phyloP scores from a whole-genome alignment of 92 coral and sea anemone species.

The Phenganax stokvisi region DNA sequence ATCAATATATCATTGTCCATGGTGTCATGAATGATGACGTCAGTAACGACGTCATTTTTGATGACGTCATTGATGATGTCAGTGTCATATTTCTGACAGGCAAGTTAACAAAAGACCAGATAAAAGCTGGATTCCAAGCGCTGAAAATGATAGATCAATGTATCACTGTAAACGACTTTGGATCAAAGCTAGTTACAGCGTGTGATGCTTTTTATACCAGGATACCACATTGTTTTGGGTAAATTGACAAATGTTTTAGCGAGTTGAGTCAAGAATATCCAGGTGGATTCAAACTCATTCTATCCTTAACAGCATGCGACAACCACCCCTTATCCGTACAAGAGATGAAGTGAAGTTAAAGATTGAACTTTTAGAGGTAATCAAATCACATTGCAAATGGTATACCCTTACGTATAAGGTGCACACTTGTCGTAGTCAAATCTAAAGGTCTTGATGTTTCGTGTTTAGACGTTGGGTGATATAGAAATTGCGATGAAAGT shows the following conservation, averaged over 20 bases:
- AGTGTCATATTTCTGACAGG: slow-evolving; percentile 45
- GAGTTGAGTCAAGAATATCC: background rate
- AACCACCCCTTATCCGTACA: slow-evolving; percentile 85
- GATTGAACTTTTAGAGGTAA: slow-evolving; percentile 77
- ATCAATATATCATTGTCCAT: no score
- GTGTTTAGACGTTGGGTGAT: slow-evolving; percentile 82
- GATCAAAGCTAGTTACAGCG: slow-evolving; percentile 71
- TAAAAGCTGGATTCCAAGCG: slow-evolving; percentile 87
- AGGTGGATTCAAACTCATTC: background rate
- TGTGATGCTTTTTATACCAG: slow-evolving; percentile 95
- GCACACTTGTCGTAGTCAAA: background rate
- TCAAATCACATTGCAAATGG: background rate
- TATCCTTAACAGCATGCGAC: slow-evolving; percentile 56
- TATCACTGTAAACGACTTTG: slow-evolving; percentile 67
- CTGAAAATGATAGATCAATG: slow-evolving; percentile 80
- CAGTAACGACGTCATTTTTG: no score
- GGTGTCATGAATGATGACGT: no score
- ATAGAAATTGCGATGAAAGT: slow-evolving; percentile 87
- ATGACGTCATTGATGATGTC: background rate
- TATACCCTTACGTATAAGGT: background rate
- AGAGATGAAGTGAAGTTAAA: slow-evolving; percentile 84
- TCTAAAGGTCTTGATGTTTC: background rate
- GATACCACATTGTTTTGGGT: slow-evolving; percentile 98
- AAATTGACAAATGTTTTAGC: background rate
- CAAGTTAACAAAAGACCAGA: slow-evolving; percentile 88